Conservation (phyloP, 2,113 vertebrate species). For the Peromyscus californicus region DNA sequence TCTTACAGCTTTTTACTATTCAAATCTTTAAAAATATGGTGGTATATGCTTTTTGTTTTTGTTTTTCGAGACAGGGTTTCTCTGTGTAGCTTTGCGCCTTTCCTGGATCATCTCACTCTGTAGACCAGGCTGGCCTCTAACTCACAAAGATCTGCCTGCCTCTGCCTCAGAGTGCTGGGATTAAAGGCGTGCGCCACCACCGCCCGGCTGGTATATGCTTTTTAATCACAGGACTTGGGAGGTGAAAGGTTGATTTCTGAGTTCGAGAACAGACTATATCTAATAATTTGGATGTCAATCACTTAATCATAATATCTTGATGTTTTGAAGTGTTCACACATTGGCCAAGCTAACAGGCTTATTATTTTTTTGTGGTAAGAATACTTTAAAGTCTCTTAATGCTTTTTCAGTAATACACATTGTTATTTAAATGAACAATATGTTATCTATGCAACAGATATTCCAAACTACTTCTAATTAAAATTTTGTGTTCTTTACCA, state of each 20-base stretch:
- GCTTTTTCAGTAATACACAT: not conserved
- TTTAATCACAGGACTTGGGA: not conserved
- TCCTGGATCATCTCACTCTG: no score
- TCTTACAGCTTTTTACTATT: not conserved
- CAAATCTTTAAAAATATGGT: not conserved
- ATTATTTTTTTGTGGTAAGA: not conserved
- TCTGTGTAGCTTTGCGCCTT: no score
- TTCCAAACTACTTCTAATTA: not conserved
- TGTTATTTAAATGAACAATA: not conserved
- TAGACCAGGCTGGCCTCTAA: no score
- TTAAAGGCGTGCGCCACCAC: no score
- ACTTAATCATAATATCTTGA: not conserved
- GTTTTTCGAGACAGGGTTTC: no score
- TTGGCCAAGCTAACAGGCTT: not conserved
- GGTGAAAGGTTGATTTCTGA: not conserved
- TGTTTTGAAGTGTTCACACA: not conserved
- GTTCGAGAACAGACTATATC: not conserved
- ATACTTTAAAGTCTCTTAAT: not conserved
- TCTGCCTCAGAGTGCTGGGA: no score
- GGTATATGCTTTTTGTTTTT: not conserved
- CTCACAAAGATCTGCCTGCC: no score
- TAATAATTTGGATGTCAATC: not conserved
- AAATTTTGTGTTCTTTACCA: not conserved
- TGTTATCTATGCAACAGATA: not conserved
- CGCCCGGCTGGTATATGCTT: not conserved